Evolutionary conservation across 1,140 invertebrate species (phyloP), one percentile per base, ranked within the genome.

Genomic region (Drosophila kanapiae): DNA sequence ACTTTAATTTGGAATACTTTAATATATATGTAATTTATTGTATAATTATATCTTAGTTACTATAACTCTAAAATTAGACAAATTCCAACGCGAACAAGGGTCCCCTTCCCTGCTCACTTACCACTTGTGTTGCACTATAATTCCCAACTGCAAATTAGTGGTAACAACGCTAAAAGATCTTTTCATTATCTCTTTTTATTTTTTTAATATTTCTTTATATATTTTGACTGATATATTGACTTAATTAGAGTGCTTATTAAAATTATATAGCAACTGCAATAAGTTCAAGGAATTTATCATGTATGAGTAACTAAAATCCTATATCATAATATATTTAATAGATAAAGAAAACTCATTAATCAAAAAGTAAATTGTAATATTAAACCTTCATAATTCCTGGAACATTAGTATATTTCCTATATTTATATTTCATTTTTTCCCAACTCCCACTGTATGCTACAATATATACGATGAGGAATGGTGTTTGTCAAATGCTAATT

Each of bases 401-500:
- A 29, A n/a, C n/a, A n/a, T n/a, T n/a, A n/a, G n/a, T n/a, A n/a
- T n/a, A n/a, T n/a, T n/a, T n/a, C n/a, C n/a, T n/a, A n/a, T n/a
- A n/a, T n/a, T n/a, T n/a, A n/a, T n/a, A n/a, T n/a, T n/a, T n/a
- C n/a, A n/a, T n/a, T 33, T 10, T 29, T 35, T 35, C 9, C 23
- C 0, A 67, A 48, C 40, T 11, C 18, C 31, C 67, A 70, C 62
- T 68, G 67, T 68, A 45, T 70, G 40, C 3, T 42, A 16, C 31
- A 53, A 67, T 67, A 68, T 37, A 67, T 67, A 68, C 29, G 62
- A 67, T 14, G 33, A 54, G 33, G 62, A 70, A 42, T 71, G 37
- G 64, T 70, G 69, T 78, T 64, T 75, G 79, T 86, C 79, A 78
- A 82, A 87, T 76, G 76, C 85, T 86, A 87, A 86, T 86, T 87